phyloP scores from a whole-genome alignment of 2,113 vertebrate genomes.

The Oncorhynchus keta region DNA sequence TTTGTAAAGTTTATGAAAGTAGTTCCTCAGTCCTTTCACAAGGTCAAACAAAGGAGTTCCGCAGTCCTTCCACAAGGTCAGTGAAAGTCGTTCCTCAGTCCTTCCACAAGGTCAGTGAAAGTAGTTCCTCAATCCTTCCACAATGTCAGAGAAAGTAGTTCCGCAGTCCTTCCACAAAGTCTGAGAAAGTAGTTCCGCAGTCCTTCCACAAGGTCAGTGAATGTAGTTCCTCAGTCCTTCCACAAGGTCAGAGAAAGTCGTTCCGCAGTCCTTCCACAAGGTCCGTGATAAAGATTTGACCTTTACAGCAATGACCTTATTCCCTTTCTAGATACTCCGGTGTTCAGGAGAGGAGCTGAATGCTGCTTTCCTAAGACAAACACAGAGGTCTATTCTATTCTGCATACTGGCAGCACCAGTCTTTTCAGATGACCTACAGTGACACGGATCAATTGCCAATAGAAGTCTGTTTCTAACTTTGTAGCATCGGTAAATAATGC shows the following conservation, averaged over 20 bases:
- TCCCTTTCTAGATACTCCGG: background rate
- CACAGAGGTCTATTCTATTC: background rate
- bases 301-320: background rate
- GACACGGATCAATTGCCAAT: slow-evolving; percentile 24
- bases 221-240: no score
- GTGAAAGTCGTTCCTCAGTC: no score
- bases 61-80: background rate
- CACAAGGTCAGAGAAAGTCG: no score
- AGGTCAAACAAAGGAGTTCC: background rate
- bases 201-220: no score
- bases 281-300: background rate
- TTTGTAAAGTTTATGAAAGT: no score
- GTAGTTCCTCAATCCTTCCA: no score
- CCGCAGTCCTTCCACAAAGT: no score
- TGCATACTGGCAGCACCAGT: slow-evolving; percentile 4
- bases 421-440: background rate
- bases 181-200: no score
- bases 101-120: no score
- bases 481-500: background rate
- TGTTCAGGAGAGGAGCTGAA: background rate
- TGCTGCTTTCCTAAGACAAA: background rate
- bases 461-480: slow-evolving; percentile 9
- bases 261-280: background rate
- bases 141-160: no score
- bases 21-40: no score